Base-by-base conservation (phyloP, 1,140 invertebrate genomes). In the Manduca sexta region DNA sequence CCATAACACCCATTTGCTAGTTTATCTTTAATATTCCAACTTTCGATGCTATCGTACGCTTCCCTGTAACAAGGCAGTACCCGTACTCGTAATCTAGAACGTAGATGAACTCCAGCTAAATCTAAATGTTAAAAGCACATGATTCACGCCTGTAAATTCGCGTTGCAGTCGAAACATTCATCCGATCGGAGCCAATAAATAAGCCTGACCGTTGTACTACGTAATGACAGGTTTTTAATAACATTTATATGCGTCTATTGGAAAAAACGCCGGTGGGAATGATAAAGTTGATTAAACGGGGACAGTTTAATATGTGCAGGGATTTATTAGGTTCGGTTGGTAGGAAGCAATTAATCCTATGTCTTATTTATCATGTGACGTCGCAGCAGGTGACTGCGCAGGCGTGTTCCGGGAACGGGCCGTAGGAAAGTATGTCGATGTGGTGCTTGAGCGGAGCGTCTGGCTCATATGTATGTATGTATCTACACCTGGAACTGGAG, bases 331-430 rank as follows among this genome's bases (percentile, higher is more conserved):
- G 60, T 52, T 69, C 62, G 57, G 51, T 46, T 64, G 60, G 63
- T 68, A 75, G 74, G 78, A 79, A 79, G 75, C 69, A 77, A 82
- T 79, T 77, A 82, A 81, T 81, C 55, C 62, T 68, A 73, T 70
- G 66, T 71, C 66, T 74, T 79, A 78, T 76, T 74, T 74, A 72
- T 79, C 69, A 74, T 67, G 59, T 66, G 62, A 59, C 67, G 63
- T 56, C 73, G 42, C 74, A 75, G 75, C 78, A 75, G 78, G 78
- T 81, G 74, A 73, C 66, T 64, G 64, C 39, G 62, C 56, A 46
- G 67, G 57, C 56, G 62, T 50, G 59, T 80, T 82, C 76, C 71
- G 57, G 65, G 78, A 79, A 78, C 57, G 58, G 58, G 11, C 30
- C 8, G n/a, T 38, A 52, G 34, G 44, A 38, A 43, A 40, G 50